A percentile compares a stretch with the other conserved stretches of the same genome.
phyloP scores from a whole-genome alignment of 2,888 invertebrate species.

The Cabera pusaria region DNA sequence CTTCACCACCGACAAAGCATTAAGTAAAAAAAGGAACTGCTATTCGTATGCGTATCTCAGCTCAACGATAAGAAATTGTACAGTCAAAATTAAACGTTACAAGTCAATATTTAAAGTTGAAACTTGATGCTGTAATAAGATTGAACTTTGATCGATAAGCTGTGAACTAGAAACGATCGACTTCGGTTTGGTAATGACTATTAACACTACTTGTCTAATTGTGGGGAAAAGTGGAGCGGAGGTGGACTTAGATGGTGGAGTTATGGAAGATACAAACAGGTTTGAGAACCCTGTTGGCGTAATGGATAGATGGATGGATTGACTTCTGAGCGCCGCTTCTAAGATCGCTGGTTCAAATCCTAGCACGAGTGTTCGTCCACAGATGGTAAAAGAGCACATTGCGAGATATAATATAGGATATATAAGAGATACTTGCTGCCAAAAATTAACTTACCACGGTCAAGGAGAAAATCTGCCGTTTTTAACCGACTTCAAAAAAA shows the following conservation, averaged over 20 bases:
- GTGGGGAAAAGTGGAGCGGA: conserved; percentile 28
- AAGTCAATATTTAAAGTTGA: background rate
- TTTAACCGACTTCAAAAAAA: no score
- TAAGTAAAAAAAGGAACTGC: conserved; percentile 14
- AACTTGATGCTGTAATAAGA: background rate
- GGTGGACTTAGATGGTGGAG: conserved; percentile 13
- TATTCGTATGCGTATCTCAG: conserved; percentile 24
- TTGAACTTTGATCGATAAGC: conserved; percentile 23
- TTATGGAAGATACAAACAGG: conserved; percentile 7
- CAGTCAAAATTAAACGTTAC: conserved; percentile 13
- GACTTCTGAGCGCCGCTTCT: no score
- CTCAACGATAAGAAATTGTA: background rate
- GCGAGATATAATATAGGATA: no score
- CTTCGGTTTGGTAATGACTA: conserved; percentile 29
- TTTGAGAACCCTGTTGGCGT: no score
- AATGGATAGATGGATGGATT: no score
- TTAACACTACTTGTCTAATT: conserved; percentile 35
- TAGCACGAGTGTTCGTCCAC: no score
- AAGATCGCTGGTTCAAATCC: no score
- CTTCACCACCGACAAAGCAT: conserved; percentile 17
- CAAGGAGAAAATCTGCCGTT: no score
- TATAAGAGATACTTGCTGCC: no score
- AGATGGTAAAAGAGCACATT: no score
- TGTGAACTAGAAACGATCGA: conserved; percentile 16
- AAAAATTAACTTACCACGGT: no score